Conservation (phyloP, 2,888 invertebrate genomes). For the Bedellia somnulentella region DNA sequence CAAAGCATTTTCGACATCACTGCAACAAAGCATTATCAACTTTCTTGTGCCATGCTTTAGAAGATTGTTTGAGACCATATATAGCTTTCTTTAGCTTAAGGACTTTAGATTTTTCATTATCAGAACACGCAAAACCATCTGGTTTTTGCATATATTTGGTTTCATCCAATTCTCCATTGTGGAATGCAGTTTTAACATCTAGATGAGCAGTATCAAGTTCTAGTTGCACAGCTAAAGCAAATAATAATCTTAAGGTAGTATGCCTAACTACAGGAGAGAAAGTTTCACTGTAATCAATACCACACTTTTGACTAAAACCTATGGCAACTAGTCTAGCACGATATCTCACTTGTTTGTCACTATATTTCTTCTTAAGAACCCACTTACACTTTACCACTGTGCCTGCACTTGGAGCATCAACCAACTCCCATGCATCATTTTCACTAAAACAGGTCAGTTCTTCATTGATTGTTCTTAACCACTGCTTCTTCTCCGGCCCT, state of each 20-base stretch:
- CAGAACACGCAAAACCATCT: neutral
- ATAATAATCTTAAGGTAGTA: neutral
- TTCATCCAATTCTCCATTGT: conserved; percentile 1
- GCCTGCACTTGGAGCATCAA: neutral
- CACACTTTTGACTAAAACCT: conserved; percentile 1
- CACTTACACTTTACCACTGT: conserved; percentile 2
- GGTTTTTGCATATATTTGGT: neutral
- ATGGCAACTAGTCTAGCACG: conserved; percentile 1
- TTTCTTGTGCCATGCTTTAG: conserved; percentile 9
- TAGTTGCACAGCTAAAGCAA: neutral
- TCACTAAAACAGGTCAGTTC: conserved; percentile 1
- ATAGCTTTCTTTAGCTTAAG: conserved; percentile 9
- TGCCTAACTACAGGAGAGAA: too few species aligned
- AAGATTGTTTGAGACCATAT: conserved; percentile 9
- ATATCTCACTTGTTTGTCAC: conserved; percentile 4
- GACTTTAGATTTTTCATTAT: too few species aligned
- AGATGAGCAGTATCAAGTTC: neutral
- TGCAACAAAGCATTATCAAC: too few species aligned
- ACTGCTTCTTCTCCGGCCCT: conserved; percentile 2
- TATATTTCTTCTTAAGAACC: conserved; percentile 2
- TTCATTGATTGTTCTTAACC: conserved; percentile 1
- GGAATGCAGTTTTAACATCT: conserved; percentile 2
- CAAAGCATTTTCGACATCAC: too few species aligned
- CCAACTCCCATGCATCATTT: conserved; percentile 2
- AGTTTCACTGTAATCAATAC: too few species aligned